These are phyloP conservation scores for Pseudochromis fuscus DNA, from an alignment of 2,797 vertebrate species.

Conservation along the genomic window DNA sequence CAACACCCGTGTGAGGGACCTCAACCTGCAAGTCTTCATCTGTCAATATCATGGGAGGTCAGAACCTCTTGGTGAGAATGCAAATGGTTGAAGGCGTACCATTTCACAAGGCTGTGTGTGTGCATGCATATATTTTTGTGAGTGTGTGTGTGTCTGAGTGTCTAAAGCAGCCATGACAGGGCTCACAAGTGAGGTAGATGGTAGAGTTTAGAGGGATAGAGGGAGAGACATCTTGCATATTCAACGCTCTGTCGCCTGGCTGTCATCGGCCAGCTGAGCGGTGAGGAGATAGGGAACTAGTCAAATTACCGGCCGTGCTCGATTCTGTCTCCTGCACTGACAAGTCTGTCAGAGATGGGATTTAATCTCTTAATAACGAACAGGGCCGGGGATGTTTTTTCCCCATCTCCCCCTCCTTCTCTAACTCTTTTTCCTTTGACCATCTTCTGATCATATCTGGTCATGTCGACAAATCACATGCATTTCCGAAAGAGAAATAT, in stretches of 20 bases:
- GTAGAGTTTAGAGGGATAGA: slow-evolving; percentile 68
- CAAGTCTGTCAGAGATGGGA: slow-evolving; percentile 87
- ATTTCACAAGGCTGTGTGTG: slow-evolving; percentile 30
- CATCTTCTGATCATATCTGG: slow-evolving; percentile 83
- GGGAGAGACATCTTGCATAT: slow-evolving; percentile 83
- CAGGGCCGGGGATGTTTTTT: slow-evolving; percentile 58
- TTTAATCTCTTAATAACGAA: slow-evolving; percentile 88
- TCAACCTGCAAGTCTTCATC: slow-evolving; percentile 54
- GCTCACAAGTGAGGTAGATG: slow-evolving; percentile 52
- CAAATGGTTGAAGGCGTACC: slow-evolving; percentile 55
- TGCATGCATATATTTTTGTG: slow-evolving; percentile 37
- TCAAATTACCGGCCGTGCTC: slow-evolving; percentile 86
- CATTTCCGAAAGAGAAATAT: slow-evolving; percentile 76
- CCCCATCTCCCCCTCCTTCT: slow-evolving; percentile 36
- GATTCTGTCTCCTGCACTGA: slow-evolving; percentile 85
- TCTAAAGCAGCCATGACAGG: slow-evolving; percentile 56
- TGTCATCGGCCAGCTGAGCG: slow-evolving; percentile 85
- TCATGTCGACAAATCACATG: slow-evolving; percentile 85
- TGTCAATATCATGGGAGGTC: slow-evolving; percentile 52
- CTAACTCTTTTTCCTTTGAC: slow-evolving; percentile 51
- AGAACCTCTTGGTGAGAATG: slow-evolving; percentile 50
- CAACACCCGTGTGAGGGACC: slow-evolving; percentile 14
- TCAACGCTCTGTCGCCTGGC: slow-evolving; percentile 82
- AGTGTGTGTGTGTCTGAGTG: slow-evolving; percentile 17
- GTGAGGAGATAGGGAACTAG: slow-evolving; percentile 84